Conservation (phyloP, 2,888 invertebrate genomes). For the Argyresthia goedartella region DNA sequence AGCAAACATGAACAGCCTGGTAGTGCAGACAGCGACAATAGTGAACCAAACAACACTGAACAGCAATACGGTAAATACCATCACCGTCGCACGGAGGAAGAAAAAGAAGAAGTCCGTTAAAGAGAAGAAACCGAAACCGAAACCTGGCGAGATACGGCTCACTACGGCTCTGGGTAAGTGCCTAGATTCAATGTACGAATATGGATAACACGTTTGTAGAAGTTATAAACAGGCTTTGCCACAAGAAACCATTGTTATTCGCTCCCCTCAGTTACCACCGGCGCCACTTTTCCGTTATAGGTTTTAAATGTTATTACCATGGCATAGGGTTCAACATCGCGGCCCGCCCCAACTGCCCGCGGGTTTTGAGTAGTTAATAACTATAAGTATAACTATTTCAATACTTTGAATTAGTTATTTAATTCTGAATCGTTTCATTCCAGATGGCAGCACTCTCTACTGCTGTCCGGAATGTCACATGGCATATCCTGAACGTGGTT, state of each 20-base stretch:
- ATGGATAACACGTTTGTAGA: neutral
- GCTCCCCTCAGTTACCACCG: too few relatives aligned
- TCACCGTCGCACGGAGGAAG: constrained; percentile 75
- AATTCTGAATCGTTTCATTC: neutral
- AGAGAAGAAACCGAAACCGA: constrained; percentile 86
- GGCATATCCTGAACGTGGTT: constrained; percentile 88
- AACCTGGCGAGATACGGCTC: constrained; percentile 86
- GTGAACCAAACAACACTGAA: constrained; percentile 47
- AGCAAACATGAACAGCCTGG: constrained; percentile 49
- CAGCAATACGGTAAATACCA: constrained; percentile 34
- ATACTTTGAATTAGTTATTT: too few relatives aligned
- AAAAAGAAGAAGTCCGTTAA: constrained; percentile 83
- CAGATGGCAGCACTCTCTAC: constrained; percentile 86
- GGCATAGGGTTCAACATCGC: too few relatives aligned
- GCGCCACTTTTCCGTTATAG: too few relatives aligned
- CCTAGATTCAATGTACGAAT: neutral
- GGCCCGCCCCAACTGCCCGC: too few relatives aligned
- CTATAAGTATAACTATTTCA: too few relatives aligned
- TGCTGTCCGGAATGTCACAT: constrained; percentile 92
- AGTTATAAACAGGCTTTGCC: too few relatives aligned
- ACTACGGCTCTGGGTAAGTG: constrained; percentile 75
- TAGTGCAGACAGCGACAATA: constrained; percentile 49
- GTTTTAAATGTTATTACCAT: too few relatives aligned
- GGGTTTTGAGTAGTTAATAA: too few relatives aligned
- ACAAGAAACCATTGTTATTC: too few relatives aligned